Evolutionary conservation across 2,113 vertebrate species (phyloP), one percentile per base, ranked within the genome.

Genomic region (Mus spicilegus): DNA sequence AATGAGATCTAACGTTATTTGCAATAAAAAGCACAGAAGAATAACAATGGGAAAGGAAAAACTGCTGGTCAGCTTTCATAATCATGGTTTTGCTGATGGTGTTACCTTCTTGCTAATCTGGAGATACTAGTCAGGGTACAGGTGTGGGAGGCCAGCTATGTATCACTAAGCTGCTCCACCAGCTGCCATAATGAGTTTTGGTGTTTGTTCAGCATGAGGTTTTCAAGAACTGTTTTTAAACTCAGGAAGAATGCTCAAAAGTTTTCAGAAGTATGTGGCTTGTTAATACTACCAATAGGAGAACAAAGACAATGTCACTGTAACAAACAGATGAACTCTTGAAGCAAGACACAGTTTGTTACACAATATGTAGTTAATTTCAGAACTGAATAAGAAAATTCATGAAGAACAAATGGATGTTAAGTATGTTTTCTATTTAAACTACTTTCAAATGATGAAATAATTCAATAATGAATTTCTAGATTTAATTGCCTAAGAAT

Each of bases 201-300:
- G 84, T 89, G 24, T 69, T 86, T 51, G 9, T 88, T 89, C 22
- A 36, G 3, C 24, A 95, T 22, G 92, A 89, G 70, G 51, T 86
- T 6, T 88, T 87, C 16, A 80, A 93, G 19, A 11, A 82, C 63
- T 61, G 0, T 91, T 93, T 91, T 5, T 39, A 81, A 39, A 33
- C 28, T 39, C 11, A 54, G 17, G 54, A 70, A 90, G 28, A 54
- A 95, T 81, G 28, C 36, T n/a, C 16, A 63, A 39, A 5, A 67
- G 6, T 14, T 84, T 84, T 93, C 36, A 89, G 54, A 89, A 94
- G 77, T 93, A 58, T 28, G 7, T 94, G n/a, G 12, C 36, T 77
- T 95, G 17, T 89, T 94, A 93, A 87, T 92, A 86, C 70, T 75
- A 54, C 54, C 17, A 69, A 22, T 75, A 91, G 46, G 42, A 93